A percentile compares a stretch with the other conserved stretches of the same genome.
These are phyloP conservation scores for Eurosta solidaginis DNA, from an alignment of 1,140 invertebrate species.

Conservation along the genomic window DNA sequence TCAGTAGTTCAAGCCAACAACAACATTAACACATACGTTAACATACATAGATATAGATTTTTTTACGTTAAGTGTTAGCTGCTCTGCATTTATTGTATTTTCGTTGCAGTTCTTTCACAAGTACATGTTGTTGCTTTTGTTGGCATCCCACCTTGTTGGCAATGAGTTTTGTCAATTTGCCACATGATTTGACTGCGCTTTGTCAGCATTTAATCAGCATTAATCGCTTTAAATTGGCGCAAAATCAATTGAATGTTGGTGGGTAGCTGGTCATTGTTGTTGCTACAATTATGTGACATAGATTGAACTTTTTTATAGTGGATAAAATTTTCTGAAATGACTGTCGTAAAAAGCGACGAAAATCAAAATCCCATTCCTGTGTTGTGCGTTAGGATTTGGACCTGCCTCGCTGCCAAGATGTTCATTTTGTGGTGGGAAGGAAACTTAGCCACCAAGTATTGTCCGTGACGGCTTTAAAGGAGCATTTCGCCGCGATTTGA, in stretches of 20 bases:
- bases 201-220: slow-evolving; percentile 1
- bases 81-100: neutral
- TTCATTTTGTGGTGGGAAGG: too few species aligned
- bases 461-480: too few species aligned
- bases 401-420: too few species aligned
- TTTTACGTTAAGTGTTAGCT: neutral
- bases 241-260: neutral
- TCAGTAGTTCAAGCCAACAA: neutral
- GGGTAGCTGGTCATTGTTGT: neutral
- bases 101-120: neutral
- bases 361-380: too few species aligned
- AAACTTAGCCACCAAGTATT: too few species aligned
- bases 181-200: slow-evolving; percentile 9
- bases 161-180: neutral
- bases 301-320: too few species aligned
- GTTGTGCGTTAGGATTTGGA: too few species aligned
- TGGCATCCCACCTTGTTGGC: neutral
- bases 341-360: too few species aligned
- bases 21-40: neutral
- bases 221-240: neutral
- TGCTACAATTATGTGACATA: too few species aligned
- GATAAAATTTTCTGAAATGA: too few species aligned
- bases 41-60: neutral
- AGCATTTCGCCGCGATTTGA: too few species aligned
- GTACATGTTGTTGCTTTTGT: neutral